Conservation (phyloP, 1,140 invertebrate species). For the Acromyrmex heyeri region DNA sequence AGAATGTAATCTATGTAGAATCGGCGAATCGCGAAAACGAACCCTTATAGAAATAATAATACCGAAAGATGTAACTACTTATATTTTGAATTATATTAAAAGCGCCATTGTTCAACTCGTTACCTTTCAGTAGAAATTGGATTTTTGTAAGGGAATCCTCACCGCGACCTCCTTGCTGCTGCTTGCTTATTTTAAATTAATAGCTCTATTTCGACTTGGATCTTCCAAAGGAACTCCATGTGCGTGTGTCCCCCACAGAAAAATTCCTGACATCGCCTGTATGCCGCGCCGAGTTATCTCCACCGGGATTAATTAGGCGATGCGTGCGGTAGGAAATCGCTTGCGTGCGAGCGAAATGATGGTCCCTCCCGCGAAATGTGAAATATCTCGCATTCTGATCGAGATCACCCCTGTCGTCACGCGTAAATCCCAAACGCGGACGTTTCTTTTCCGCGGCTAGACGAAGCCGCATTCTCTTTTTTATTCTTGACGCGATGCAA, state of each 20-base stretch:
- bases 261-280: constrained; percentile 5
- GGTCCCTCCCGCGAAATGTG: constrained; percentile 19
- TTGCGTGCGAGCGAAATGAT: constrained; percentile 10
- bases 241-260: not conserved
- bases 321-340: constrained; percentile 39
- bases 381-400: constrained; percentile 53
- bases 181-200: constrained; percentile 46
- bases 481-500: constrained; percentile 55
- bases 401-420: constrained; percentile 52
- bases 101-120: no score
- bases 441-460: constrained; percentile 39
- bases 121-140: no score
- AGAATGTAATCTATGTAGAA: not conserved
- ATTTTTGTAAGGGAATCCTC: not conserved
- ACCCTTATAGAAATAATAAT: not conserved
- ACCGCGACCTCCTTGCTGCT: not conserved
- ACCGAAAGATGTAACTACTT: no score
- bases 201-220: constrained; percentile 34
- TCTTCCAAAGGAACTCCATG: not conserved
- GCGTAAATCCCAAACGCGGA: constrained; percentile 41
- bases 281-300: constrained; percentile 18
- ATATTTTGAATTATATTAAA: no score
- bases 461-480: constrained; percentile 18
- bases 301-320: constrained; percentile 45
- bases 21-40: constrained; percentile 1